Evolutionary conservation across 2,113 vertebrate species (phyloP).

Genomic region (Salvelinus sp.): DNA sequence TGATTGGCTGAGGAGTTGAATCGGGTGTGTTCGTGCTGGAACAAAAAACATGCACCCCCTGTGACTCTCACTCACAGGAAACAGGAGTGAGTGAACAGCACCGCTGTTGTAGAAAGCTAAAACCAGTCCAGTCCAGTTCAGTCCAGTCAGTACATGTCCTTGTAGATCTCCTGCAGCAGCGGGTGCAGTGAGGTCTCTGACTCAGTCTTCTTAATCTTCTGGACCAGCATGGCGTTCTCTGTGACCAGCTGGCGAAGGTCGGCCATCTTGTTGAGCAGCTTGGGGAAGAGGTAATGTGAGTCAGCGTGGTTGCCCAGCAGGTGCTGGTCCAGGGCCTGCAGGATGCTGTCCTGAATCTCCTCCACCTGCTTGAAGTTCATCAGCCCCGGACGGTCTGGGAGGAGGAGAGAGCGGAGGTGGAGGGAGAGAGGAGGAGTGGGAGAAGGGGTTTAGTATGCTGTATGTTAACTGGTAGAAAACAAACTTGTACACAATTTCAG

Average conservation of each 20-base stretch:
- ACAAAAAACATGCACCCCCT: too few relatives aligned
- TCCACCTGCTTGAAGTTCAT: conserved; percentile 86
- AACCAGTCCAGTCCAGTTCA: background rate
- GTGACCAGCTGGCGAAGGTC: conserved; percentile 88
- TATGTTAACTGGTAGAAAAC: too few relatives aligned
- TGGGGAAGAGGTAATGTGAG: conserved; percentile 85
- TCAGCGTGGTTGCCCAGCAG: conserved; percentile 83
- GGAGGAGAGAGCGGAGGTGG: conserved; percentile 20
- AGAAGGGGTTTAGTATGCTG: background rate
- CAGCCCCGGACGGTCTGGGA: conserved; percentile 85
- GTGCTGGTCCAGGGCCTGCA: conserved; percentile 83
- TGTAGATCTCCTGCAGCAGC: conserved; percentile 88
- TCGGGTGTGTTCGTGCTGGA: too few relatives aligned
- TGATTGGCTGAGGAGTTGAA: too few relatives aligned
- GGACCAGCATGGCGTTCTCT: conserved; percentile 84
- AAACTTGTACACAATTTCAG: too few relatives aligned
- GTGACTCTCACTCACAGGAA: too few relatives aligned
- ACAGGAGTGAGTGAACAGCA: too few relatives aligned
- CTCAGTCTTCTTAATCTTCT: conserved; percentile 88
- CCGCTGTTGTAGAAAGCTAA: background rate
- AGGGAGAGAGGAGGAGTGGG: accelerated
- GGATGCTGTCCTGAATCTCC: conserved; percentile 85
- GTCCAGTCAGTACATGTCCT: conserved; percentile 83
- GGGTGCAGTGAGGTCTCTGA: conserved; percentile 84
- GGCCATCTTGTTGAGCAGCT: conserved; percentile 89